Conservation (phyloP, 2,113 vertebrate genomes). For the Saccopteryx leptura region DNA sequence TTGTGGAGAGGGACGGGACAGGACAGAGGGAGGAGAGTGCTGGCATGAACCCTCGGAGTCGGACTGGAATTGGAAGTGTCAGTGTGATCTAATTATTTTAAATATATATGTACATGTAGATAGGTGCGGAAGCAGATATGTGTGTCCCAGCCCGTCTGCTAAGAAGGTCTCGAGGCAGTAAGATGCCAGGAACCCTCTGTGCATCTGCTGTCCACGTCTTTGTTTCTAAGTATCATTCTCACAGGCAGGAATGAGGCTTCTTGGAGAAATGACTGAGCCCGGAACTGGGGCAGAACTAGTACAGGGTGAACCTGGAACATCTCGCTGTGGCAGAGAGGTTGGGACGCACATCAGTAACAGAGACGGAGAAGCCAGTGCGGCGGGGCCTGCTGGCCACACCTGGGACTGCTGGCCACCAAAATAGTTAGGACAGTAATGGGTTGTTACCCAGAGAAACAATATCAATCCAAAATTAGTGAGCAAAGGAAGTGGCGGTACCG, state of each 20-base stretch:
- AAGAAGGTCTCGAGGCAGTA: not conserved
- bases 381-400: not conserved
- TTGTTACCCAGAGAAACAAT: not conserved
- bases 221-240: not conserved
- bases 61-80: not conserved
- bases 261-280: not conserved
- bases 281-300: not conserved
- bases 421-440: no score
- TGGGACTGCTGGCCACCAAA: not conserved
- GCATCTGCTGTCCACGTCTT: rapidly evolving
- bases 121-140: not conserved
- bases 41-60: not conserved
- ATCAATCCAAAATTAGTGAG: no score
- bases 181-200: not conserved
- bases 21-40: not conserved
- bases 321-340: not conserved
- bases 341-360: no score
- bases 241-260: not conserved
- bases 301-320: not conserved
- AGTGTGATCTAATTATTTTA: not conserved
- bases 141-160: not conserved
- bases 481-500: not conserved
- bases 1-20: not conserved
- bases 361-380: not conserved
- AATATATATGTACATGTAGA: not conserved